Base-by-base conservation (phyloP, 2,888 invertebrate genomes). In the Ichneumoninae sp. region DNA sequence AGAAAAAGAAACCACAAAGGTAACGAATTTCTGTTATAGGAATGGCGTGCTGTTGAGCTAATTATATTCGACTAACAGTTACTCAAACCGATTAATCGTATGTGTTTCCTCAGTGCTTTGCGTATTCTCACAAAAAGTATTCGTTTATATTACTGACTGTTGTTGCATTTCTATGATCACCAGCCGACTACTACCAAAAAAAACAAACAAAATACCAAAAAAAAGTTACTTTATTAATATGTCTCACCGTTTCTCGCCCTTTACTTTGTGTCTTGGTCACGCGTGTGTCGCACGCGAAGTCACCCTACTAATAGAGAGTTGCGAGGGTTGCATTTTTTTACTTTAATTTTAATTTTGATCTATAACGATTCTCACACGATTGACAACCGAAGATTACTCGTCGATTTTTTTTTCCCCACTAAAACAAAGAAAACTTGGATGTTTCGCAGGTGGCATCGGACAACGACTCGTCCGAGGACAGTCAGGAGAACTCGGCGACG, bases 401-500 rank as follows among this genome's bases (percentile, higher is more conserved):
- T 63, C 63, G 63, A 30, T 26, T 57, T 26, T 57, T 26, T 5
- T 33, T 33, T 30, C 7, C 30, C 5, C 16, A 82, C 57, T 54
- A 69, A 47, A 78, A 69, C 52, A 30, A 19, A 65, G 26, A 13
- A 16, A 36, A 52, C 8, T 88, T 88, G 70, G 47, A 75, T 86
- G 57, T 60, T 84, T 92, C 93, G 63, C 94, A 96, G 96, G 95
- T 96, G 89, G 96, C 95, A 88, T 95, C 96, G 83, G 96, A 96
- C 89, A 95, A 96, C 66, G 95, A 94, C 86, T 94, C 95, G 86
- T 95, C 96, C 88, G 96, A 96, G 90, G 96, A 96, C 87, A 96
- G 96, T 89, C 96, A 96, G 88, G 96, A 96, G 88, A 98, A 98
- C 90, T 98, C 98, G 7, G 98, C 97, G 1, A 98, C 98, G 0